Evolutionary conservation across 2,888 invertebrate species (phyloP), one percentile per base, ranked within the genome.

Genomic region (Chrysotoxum bicinctum): DNA sequence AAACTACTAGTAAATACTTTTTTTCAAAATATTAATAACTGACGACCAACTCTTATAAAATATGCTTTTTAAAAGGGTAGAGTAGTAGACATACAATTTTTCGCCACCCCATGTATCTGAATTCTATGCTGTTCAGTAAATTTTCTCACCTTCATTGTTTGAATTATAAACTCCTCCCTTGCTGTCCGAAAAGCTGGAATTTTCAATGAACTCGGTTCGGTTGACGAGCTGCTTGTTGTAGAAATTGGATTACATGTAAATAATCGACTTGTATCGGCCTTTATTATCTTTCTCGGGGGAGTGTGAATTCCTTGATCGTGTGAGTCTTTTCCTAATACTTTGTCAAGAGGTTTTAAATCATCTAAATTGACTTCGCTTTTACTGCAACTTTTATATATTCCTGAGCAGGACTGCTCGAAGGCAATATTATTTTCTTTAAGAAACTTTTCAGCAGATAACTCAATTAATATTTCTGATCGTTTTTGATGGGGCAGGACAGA

Each of bases 171-270:
- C 52, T 90, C 88, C n/a, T 91, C 90, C 0, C 89, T 87, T 0
- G 91, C 92, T 0, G 92, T 90, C 6, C 88, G 89, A 74, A 91
- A 91, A 5, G 74, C 19, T 5, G 80, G 52, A 12, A 23, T 4
- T 19, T 66, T 58, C 3, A 12, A 0, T 3, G 12, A 4, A 26
- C 14, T 43, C 3, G 64, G 10, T 1, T 5, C 21, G 19, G 10
- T 8, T 1, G 45, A 26, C 10, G 14, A 5, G 5, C 3, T 12
- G 5, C 3, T 12, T 56, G 30, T 66, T 7, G 26, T 26, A 12
- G 35, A 60, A 58, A 52, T 8, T n/a, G 30, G 6, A 40, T 43
- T 64, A 1, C 19, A 14, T 7, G 1, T 26, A 9, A n/a, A 10
- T 30, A 26, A 43, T 9, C 52, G 30, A n/a, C n/a, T 8, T 9